Percentiles rank a stretch among this genome's conserved stretches.
Conservation (phyloP, 2,888 invertebrate species). For the Lochmaea capreae region DNA sequence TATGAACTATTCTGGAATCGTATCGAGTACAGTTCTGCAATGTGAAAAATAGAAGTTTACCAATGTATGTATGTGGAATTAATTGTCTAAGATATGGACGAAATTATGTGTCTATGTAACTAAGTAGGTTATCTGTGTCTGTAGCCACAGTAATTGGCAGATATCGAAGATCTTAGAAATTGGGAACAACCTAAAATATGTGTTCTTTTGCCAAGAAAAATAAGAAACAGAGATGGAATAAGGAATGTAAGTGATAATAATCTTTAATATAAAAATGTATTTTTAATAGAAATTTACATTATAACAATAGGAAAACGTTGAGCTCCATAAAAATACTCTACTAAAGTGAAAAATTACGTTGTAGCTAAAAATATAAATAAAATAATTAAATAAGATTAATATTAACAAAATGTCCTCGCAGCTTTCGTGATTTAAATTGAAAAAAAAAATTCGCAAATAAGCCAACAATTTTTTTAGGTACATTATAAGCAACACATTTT, state of each 20-base stretch:
- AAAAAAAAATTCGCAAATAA: constrained; percentile 21
- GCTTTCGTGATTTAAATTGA: neutral
- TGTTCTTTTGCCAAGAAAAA: too few relatives aligned
- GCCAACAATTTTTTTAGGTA: constrained; percentile 21
- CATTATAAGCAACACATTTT: constrained; percentile 31
- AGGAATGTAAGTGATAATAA: neutral
- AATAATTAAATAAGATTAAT: constrained; percentile 22
- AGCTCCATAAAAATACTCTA: constrained; percentile 46
- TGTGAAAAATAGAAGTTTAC: too few relatives aligned
- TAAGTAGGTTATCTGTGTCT: too few relatives aligned
- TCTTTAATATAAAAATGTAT: constrained; percentile 24
- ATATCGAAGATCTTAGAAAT: too few relatives aligned
- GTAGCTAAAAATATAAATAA: constrained; percentile 24
- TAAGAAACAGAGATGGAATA: too few relatives aligned
- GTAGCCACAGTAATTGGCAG: too few relatives aligned
- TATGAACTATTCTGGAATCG: too few relatives aligned
- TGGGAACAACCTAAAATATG: too few relatives aligned
- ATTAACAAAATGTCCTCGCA: constrained; percentile 14
- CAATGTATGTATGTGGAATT: too few relatives aligned
- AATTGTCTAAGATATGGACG: too few relatives aligned
- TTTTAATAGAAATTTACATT: constrained; percentile 36
- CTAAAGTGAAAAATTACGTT: constrained; percentile 37
- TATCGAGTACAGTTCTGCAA: too few relatives aligned
- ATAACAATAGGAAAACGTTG: constrained; percentile 43
- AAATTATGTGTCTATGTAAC: too few relatives aligned